Conservation (phyloP, 1,140 invertebrate species). For the Achroia grisella region DNA sequence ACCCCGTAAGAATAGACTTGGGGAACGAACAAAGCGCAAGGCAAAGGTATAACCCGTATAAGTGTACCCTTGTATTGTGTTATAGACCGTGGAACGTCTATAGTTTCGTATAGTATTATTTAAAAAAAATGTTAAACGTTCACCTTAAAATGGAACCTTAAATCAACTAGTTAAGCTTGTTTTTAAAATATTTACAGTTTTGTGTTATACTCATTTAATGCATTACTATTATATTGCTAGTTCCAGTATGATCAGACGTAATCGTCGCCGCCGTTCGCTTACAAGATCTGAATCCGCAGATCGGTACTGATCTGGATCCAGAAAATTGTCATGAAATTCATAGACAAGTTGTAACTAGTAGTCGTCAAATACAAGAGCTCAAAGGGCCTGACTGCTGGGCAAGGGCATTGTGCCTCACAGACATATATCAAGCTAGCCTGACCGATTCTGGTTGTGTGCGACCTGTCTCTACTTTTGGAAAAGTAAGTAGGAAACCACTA, state of each 20-base stretch:
- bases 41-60: too few species aligned
- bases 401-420: constrained; percentile 84
- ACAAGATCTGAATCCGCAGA: constrained; percentile 79
- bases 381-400: constrained; percentile 92
- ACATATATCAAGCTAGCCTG: constrained; percentile 80
- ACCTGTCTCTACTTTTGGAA: constrained; percentile 85
- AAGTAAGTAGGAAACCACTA: too few species aligned
- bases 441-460: constrained; percentile 83
- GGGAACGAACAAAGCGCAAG: too few species aligned
- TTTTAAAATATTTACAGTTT: too few species aligned
- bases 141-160: too few species aligned
- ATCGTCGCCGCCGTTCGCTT: constrained; percentile 90
- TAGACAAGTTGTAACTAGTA: neutral
- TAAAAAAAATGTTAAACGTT: too few species aligned
- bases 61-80: too few species aligned
- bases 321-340: constrained; percentile 83
- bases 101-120: too few species aligned
- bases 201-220: too few species aligned
- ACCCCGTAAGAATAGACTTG: too few species aligned
- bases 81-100: too few species aligned
- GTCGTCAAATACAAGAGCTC: constrained; percentile 80
- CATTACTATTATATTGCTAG: too few species aligned
- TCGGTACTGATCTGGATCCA: constrained; percentile 80
- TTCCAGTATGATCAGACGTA: constrained; percentile 92
- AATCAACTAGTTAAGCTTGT: constrained; percentile 4